Evolutionary conservation across 2,888 invertebrate species (phyloP), one percentile per base, ranked within the genome.

Genomic region (Drosophila percnosoma): DNA sequence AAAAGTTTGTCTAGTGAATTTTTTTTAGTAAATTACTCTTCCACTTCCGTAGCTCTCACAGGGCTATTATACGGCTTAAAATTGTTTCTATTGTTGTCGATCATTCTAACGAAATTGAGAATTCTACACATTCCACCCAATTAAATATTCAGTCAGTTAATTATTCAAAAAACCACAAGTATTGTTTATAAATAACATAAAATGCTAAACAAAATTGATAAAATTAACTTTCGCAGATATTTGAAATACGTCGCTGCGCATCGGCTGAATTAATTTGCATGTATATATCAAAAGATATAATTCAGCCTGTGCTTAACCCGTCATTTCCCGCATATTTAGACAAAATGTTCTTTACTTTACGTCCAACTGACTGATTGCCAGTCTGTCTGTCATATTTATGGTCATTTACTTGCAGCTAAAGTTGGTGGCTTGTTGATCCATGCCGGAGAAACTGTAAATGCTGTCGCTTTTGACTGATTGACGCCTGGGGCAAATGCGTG

Each of bases 391-490:
- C 84, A 70, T 72, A 68, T 70, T 78, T 81, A 55, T 62, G 57
- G 70, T 36, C 59, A 42, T 62, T 36, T 59, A 63, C 60, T 57
- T 40, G 53, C 40, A 24, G 15, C 42, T 36, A 21, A 31, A 31
- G 59, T 53, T 58, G 59, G 8, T 54, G 57, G 45, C 70, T 61
- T 67, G 58, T 65, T 75, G 75, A 75, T 79, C 70, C 68, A 53
- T 65, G 64, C 57, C 57, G 15, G 64, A 57, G 65, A 80, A 79
- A 64, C 67, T 75, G 78, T 75, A 60, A 78, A 69, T 49, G 68
- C 36, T 64, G 80, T 63, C 78, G 58, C 70, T 60, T 67, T 68
- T 84, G 86, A 82, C 69, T 77, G 80, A 84, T 87, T 87, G 85
- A 69, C 71, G 76, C 79, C 68, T 51, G 59, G 29, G 79, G 77